Evolutionary conservation across 2,797 vertebrate species (phyloP), one percentile per base, ranked within the genome.

Genomic region (Sandelia bainsii): DNA sequence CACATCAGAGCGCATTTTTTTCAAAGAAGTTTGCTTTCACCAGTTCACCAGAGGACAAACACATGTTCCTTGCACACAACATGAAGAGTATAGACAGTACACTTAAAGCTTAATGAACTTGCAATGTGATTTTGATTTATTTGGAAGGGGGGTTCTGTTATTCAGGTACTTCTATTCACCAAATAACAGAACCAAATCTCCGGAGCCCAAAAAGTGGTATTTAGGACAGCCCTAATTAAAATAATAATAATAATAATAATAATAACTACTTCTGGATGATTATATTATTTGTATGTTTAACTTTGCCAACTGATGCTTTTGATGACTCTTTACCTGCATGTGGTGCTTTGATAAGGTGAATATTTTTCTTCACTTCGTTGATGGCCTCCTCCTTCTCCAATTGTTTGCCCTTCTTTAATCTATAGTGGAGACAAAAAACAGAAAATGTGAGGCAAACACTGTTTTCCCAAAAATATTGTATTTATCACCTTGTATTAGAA

Each of bases 311-410:
- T 25, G 9, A 11, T 17, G 8, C 42, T 19, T 19, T 0, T 14
- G 8, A 45, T 54, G 0, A 37, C 11, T 32, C 65, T 91, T 92
- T 88, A 98, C 98, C 95, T 83, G 97, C 97, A 82, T 97, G 95
- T 8, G 97, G 96, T 45, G 97, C 97, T 89, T 94, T 96, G 91
- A 99, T 96, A 49, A 99, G 97, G 80, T 98, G 97, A 69, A 99
- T 98, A 69, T 96, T 99, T 81, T 98, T 97, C 90, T 98, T 98
- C 83, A 99, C 97, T 93, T 99, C 97, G 79, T 59, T 95, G 93
- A 99, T 96, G 68, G 93, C 97, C 85, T 97, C 95, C 67, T 93
- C 96, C 72, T 97, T 97, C 88, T 97, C 96, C 75, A 99, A 86
- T 75, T 96, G 93, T 91, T 98, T 99, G 85, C 95, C 95, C 89